phyloP scores from a whole-genome alignment of 2,113 vertebrate genomes.

The Pontoporia blainvillei region DNA sequence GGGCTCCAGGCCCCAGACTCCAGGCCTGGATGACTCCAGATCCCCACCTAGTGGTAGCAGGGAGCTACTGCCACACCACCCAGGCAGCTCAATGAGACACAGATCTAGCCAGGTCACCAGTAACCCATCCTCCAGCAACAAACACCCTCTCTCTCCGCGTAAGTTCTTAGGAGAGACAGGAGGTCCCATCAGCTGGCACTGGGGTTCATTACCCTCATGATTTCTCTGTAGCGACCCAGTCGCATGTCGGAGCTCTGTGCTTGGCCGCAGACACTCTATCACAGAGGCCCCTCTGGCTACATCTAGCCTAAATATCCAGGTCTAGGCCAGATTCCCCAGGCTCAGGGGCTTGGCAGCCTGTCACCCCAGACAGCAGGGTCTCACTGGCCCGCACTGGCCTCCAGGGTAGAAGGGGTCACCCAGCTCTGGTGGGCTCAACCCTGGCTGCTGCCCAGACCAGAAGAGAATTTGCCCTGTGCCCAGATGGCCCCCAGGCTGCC shows the following conservation, averaged over 20 bases:
- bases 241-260: neutral
- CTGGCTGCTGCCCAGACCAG: neutral
- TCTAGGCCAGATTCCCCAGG: neutral
- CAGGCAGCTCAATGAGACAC: rapidly evolving
- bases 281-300: neutral
- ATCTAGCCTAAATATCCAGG: neutral
- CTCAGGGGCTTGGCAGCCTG: neutral
- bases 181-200: no score
- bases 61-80: neutral
- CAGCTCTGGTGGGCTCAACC: neutral
- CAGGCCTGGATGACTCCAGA: slow-evolving; percentile 23
- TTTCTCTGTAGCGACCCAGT: neutral
- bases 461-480: neutral
- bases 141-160: rapidly evolving
- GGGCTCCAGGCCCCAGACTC: neutral
- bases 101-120: neutral
- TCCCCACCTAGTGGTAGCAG: slow-evolving; percentile 59
- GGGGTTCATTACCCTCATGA: neutral
- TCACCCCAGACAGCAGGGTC: neutral
- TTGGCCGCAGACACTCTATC: neutral
- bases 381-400: neutral
- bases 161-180: neutral
- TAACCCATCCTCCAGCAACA: neutral
- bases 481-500: neutral
- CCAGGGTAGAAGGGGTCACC: neutral